Evolutionary conservation across 1,140 invertebrate species (phyloP).

Genomic region (Aphelenchoides avenae): DNA sequence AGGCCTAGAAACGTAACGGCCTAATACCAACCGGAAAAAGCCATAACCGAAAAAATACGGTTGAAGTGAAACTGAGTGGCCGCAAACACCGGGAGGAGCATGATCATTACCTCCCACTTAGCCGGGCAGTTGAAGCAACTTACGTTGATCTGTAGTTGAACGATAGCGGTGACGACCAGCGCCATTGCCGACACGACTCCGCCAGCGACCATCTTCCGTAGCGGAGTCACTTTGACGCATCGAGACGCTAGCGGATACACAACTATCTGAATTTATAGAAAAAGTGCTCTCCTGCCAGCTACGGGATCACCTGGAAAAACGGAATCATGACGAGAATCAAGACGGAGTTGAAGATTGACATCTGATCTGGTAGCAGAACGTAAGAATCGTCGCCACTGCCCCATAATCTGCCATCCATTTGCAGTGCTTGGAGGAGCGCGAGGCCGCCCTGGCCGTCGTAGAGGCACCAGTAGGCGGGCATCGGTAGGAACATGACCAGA

Average conservation of each 20-base stretch:
- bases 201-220: slow-evolving; percentile 75
- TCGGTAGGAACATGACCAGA: slow-evolving; percentile 62
- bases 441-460: slow-evolving; percentile 63
- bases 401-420: slow-evolving; percentile 42
- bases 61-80: no score
- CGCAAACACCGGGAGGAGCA: no score
- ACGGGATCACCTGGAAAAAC: slow-evolving; percentile 44
- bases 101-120: no score
- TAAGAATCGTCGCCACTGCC: no score
- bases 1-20: no score
- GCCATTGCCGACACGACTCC: slow-evolving; percentile 76
- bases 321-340: slow-evolving; percentile 50
- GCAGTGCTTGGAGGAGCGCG: slow-evolving; percentile 38
- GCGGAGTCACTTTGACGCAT: slow-evolving; percentile 61
- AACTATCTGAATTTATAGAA: no score
- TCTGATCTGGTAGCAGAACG: slow-evolving; percentile 81
- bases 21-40: no score
- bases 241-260: slow-evolving; percentile 43
- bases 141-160: slow-evolving; percentile 75
- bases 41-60: no score
- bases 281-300: no score
- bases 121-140: no score
- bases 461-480: slow-evolving; percentile 75
- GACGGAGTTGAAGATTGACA: slow-evolving; percentile 66
- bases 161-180: slow-evolving; percentile 79